Evolutionary conservation across 2,797 vertebrate species (phyloP), one percentile per base, ranked within the genome.

Genomic region (Enteromius trimaculatus): DNA sequence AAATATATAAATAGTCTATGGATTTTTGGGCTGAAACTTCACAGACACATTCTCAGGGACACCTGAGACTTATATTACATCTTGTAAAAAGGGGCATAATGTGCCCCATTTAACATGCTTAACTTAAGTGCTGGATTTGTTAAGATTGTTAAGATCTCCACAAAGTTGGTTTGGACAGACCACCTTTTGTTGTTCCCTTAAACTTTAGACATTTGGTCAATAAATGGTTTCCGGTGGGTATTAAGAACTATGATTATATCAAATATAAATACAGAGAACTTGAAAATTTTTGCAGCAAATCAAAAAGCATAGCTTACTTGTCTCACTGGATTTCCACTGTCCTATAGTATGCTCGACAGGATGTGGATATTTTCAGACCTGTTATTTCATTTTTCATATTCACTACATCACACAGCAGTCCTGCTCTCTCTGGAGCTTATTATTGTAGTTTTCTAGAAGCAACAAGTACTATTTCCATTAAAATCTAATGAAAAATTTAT

Each of bases 401-500:
- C 39, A 47, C 53, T 44, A 31, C 34, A 53, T 55, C 47, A 37
- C 47, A 17, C n/a, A 9, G 55, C 21, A 58, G 21, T 58, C 53
- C 21, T 10, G 21, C 21, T 1, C 55, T 58, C 55, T 58, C 55
- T 23, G 34, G 11, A 47, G 23, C 55, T 72, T 49, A 49, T 74
- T 74, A 72, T 72, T 72, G 55, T 69, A n/a, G 11, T 72, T 72
- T 42, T 72, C 53, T 31, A 62, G 37, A 39, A 23, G 26, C 58
- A 72, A 64, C 69, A 71, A 74, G 80, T 31, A 37, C 42, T 37
- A 72, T 71, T 80, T 60, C 51, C 17, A 71, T 81, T 51, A 26
- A 81, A 49, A 49, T 64, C 39, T 0, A 64, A 74, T 64, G 2
- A 74, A 64, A 81, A 39, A 75, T 26, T 3, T 0, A 81, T 74